Conservation (phyloP, 2,888 invertebrate genomes). For the Hydrotaea cyrtoneurina region DNA sequence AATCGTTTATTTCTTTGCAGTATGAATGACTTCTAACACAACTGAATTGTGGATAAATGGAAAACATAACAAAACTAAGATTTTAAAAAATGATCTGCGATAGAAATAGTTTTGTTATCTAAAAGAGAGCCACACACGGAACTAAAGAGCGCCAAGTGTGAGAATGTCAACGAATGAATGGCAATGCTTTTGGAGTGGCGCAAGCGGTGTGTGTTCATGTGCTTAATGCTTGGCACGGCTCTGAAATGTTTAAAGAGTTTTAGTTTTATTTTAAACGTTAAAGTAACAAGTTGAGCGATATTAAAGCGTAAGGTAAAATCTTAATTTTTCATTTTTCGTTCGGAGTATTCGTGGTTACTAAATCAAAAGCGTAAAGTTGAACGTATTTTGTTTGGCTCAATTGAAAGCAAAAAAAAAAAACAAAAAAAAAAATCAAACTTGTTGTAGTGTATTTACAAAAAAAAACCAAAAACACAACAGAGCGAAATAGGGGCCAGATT, state of each 20-base stretch:
- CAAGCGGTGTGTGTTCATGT: constrained; percentile 19
- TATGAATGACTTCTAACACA: not conserved
- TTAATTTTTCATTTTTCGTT: not conserved
- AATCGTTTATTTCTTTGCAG: not conserved
- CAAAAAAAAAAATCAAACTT: not conserved
- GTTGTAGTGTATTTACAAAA: constrained; percentile 18
- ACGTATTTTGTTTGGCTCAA: constrained; percentile 9
- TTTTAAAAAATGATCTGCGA: not conserved
- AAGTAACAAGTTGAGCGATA: constrained; percentile 48
- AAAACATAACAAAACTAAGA: constrained; percentile 45
- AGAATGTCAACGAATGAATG: constrained; percentile 35
- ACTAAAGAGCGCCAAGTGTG: not conserved
- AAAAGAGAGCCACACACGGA: not conserved
- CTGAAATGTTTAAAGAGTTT: constrained; percentile 38
- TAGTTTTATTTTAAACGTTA: constrained; percentile 61
- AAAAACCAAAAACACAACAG: not conserved
- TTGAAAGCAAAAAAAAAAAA: not conserved
- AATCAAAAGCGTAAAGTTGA: constrained; percentile 45
- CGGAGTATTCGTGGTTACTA: not conserved
- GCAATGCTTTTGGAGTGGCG: constrained; percentile 24
- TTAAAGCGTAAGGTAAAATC: constrained; percentile 34
- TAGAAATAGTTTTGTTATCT: not conserved
- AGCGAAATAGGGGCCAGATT: not conserved
- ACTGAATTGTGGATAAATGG: not conserved
- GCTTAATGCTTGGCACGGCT: not conserved